Conservation (phyloP, 1,140 invertebrate genomes). For the Pararge aegeria region DNA sequence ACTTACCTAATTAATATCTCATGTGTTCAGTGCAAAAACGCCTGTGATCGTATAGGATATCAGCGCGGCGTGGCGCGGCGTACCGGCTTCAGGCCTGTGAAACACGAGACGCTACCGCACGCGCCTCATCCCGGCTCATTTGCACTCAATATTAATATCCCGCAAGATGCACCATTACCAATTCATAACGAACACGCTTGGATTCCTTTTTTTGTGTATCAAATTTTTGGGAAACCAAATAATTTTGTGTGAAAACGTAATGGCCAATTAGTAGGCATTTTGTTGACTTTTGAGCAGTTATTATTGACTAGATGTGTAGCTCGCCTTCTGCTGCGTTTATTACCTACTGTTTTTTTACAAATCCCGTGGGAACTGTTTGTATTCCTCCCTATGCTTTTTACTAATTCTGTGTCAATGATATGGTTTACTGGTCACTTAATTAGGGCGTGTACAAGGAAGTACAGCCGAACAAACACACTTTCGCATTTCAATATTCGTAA, state of each 20-base stretch:
- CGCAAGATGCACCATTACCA: conserved; percentile 29
- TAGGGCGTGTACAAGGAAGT: no score
- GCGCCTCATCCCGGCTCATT: conserved; percentile 27
- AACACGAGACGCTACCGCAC: conserved; percentile 27
- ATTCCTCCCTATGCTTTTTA: no score
- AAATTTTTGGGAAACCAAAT: conserved; percentile 14
- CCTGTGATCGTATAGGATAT: conserved; percentile 46
- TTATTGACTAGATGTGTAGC: no score
- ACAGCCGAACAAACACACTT: no score
- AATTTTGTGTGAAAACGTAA: neutral
- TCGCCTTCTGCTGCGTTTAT: no score
- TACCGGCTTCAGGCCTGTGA: conserved; percentile 10
- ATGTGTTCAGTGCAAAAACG: conserved; percentile 60
- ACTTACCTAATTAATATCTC: conserved; percentile 73
- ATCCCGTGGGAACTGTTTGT: no score
- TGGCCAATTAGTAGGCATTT: no score
- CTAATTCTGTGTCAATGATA: no score
- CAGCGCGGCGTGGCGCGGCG: conserved; percentile 40
- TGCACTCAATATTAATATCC: conserved; percentile 34
- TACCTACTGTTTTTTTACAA: no score
- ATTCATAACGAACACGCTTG: conserved; percentile 20
- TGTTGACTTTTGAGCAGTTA: no score
- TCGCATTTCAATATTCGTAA: no score
- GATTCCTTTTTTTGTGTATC: conserved; percentile 18
- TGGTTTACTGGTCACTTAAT: no score